Base-by-base conservation (phyloP, 2,888 invertebrate genomes). In the Mechanitis messenoides region DNA sequence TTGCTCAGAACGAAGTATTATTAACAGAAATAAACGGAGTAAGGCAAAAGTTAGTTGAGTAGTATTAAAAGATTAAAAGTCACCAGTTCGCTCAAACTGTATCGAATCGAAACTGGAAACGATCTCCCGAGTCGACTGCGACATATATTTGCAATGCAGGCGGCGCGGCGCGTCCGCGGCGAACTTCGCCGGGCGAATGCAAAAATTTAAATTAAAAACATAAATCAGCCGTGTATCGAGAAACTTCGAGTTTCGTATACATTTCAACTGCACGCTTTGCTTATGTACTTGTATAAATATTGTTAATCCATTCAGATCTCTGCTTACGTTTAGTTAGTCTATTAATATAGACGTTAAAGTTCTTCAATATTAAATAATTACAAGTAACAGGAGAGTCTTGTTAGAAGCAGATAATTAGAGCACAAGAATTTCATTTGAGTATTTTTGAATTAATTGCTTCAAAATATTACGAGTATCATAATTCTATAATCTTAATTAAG, bases 131-230 rank as follows among this genome's bases (percentile, higher is more conserved):
- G 78, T 81, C 79, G 76, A 72, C 78, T 77, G 81, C 81, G 82
- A 85, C 86, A 84, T 85, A 84, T 85, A 87, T 87, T 88, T 87
- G 88, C 85, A 77, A 88, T 87, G 90, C 89, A 88, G 85, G 82
- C 87, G 78, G 87, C 85, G 85, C 86, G 85, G 87, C 85, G 85
- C 86, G 85, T 83, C 86, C 86, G 81, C 74, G 80, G 84, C 83
- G 71, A 87, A 89, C 82, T 88, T 85, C 81, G 87, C 83, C 83
- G 71, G 79, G 84, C 83, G 89, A 89, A 90, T 90, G 90, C 89
- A 90, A 90, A 91, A 90, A 91, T 91, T 91, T 91, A 90, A 91
- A 91, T 91, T 91, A 91, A 91, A 90, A 90, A 83, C 90, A 91
- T 91, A 91, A 91, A 91, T 91, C 90, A 90, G 87, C 72, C 84